Evolutionary conservation across 2,113 vertebrate genomes (phyloP).

Genomic region (Gambusia holbrooki): DNA sequence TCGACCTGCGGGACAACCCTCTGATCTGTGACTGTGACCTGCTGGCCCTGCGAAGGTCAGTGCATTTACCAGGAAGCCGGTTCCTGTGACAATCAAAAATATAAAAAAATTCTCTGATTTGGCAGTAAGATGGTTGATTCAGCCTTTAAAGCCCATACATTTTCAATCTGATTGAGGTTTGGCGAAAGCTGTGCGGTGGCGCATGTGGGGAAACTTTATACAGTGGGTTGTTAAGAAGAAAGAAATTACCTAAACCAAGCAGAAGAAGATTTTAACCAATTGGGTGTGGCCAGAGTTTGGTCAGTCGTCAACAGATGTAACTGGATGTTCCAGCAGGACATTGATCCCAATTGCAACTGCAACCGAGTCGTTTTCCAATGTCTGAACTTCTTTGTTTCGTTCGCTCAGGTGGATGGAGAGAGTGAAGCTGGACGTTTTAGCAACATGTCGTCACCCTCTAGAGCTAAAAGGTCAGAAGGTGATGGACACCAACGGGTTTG

Average conservation of each 20-base stretch:
- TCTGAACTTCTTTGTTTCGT: conserved; percentile 14
- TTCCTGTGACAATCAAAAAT: background rate
- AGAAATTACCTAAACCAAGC: too few relatives aligned
- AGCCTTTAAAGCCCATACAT: too few relatives aligned
- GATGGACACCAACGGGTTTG: conserved; percentile 77
- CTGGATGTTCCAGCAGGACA: background rate
- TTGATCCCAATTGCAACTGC: background rate
- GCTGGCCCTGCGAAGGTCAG: conserved; percentile 84
- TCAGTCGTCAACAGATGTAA: too few relatives aligned
- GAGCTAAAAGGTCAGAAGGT: conserved; percentile 81
- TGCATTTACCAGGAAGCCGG: background rate
- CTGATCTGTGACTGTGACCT: conserved; percentile 87
- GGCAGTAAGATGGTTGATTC: background rate
- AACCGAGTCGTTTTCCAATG: background rate
- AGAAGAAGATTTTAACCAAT: too few relatives aligned
- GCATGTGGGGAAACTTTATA: too few relatives aligned
- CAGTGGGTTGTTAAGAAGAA: too few relatives aligned
- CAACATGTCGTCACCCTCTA: conserved; percentile 82
- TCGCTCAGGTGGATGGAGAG: conserved; percentile 87
- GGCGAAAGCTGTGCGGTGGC: too few relatives aligned
- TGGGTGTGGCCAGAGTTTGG: too few relatives aligned
- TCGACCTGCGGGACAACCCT: conserved; percentile 87
- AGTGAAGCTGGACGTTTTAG: conserved; percentile 79
- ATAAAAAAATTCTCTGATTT: background rate
- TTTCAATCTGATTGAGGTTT: too few relatives aligned